phyloP scores from a whole-genome alignment of 2,888 invertebrate genomes.

The Parapristionchus giblindavisi region DNA sequence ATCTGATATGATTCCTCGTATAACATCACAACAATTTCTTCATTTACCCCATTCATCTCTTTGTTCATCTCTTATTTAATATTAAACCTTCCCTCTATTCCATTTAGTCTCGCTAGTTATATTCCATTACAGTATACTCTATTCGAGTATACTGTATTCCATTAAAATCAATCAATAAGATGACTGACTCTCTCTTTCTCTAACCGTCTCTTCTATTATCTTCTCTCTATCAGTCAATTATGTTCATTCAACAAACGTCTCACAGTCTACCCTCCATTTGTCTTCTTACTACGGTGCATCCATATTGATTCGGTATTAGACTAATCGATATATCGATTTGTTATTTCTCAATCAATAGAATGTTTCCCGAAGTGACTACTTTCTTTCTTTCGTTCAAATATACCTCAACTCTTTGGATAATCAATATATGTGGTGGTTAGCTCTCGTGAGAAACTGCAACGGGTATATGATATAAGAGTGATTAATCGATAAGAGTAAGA shows the following conservation, averaged over 20 bases:
- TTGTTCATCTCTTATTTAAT: constrained; percentile 46
- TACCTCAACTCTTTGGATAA: constrained; percentile 19
- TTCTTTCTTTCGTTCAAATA: constrained; percentile 17
- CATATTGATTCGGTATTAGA: constrained; percentile 4
- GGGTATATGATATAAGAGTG: constrained; percentile 37
- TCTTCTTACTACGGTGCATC: constrained; percentile 31
- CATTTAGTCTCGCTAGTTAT: constrained; percentile 4
- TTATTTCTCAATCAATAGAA: not conserved
- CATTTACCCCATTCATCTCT: constrained; percentile 50
- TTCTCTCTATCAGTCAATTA: constrained; percentile 1
- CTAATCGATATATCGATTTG: not conserved
- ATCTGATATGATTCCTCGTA: constrained; percentile 51
- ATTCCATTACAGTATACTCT: not conserved
- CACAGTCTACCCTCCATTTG: constrained; percentile 36
- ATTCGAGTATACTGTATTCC: constrained; percentile 5
- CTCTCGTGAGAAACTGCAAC: constrained; percentile 38
- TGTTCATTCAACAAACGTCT: constrained; percentile 26
- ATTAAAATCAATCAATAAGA: no score
- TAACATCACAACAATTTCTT: constrained; percentile 60
- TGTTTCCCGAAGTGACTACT: not conserved
- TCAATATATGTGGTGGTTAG: constrained; percentile 29
- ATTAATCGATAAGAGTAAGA: not conserved
- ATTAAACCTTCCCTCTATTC: constrained; percentile 14
- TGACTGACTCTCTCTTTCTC: constrained; percentile 1
- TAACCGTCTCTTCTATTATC: not conserved